Evolutionary conservation across 2,888 invertebrate genomes (phyloP).

Genomic region (Meloe dianella): DNA sequence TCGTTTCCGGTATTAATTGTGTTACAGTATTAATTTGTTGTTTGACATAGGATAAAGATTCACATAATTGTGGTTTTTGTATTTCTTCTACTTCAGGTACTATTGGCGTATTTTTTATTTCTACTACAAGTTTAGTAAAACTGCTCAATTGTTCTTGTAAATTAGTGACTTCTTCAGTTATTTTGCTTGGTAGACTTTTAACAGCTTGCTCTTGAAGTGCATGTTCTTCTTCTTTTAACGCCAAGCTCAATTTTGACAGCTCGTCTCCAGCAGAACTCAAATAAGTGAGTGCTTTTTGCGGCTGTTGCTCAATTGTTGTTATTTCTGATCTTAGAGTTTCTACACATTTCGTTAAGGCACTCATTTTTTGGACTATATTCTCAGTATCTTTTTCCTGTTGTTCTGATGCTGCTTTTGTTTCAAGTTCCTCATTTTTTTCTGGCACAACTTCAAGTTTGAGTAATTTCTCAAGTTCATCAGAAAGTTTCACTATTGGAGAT

Average conservation of each 20-base stretch:
- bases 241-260: not conserved
- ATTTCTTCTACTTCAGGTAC: conserved; percentile 31
- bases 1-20: conserved; percentile 21
- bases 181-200: not conserved
- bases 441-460: not conserved
- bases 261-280: not conserved
- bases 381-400: not conserved
- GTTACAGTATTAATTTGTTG: conserved; percentile 19
- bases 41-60: conserved; percentile 33
- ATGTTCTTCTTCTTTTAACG: not conserved
- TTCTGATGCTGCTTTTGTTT: not conserved
- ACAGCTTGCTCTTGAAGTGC: not conserved
- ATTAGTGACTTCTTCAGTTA: not conserved
- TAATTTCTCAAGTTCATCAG: not conserved
- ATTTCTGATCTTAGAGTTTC: not conserved
- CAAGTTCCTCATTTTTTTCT: not conserved
- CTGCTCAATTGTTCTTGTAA: conserved; percentile 27
- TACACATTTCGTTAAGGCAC: not conserved
- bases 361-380: not conserved
- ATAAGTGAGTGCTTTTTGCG: not conserved
- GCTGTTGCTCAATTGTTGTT: conserved; percentile 9
- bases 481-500: not conserved
- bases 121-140: conserved; percentile 25
- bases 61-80: conserved; percentile 30
- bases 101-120: conserved; percentile 22